Percentiles rank a stretch among this genome's conserved stretches.
Evolutionary conservation across 1,140 invertebrate species (phyloP).

Genomic region (Drosophila baimaii): DNA sequence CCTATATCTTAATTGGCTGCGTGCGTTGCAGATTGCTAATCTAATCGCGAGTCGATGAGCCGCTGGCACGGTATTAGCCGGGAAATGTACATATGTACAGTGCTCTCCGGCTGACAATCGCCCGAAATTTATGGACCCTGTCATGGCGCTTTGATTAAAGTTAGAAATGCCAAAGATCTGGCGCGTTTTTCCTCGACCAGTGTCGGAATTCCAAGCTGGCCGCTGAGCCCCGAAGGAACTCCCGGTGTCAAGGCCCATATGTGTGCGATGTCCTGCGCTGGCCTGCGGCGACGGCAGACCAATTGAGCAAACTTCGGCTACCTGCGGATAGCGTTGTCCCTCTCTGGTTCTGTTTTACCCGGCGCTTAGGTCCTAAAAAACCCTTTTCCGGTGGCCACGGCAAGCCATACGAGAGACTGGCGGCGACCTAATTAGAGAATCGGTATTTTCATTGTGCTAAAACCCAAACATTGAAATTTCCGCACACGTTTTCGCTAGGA

Average conservation of each 20-base stretch:
- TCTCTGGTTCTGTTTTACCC: slow-evolving; percentile 57
- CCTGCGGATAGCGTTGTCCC: slow-evolving; percentile 39
- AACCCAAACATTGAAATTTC: slow-evolving; percentile 78
- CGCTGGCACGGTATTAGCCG: slow-evolving; percentile 10
- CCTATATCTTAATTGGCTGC: slow-evolving; percentile 67
- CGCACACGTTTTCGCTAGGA: slow-evolving; percentile 54
- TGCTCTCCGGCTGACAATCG: slow-evolving; percentile 23
- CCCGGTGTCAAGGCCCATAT: slow-evolving; percentile 69
- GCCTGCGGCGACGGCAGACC: slow-evolving; percentile 22
- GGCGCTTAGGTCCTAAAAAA: slow-evolving; percentile 79
- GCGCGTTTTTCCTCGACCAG: slow-evolving; percentile 57
- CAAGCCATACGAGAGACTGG: slow-evolving; percentile 41
- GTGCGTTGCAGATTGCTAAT: slow-evolving; percentile 61
- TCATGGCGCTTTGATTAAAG: slow-evolving; percentile 53
- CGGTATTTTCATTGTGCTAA: slow-evolving; percentile 82
- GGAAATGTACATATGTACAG: slow-evolving; percentile 14
- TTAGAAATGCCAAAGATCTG: slow-evolving; percentile 70
- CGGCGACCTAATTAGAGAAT: slow-evolving; percentile 75
- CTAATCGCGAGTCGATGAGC: slow-evolving; percentile 53
- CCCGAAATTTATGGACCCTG: slow-evolving; percentile 60
- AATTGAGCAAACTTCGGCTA: slow-evolving; percentile 70
- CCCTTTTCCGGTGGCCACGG: slow-evolving; percentile 71
- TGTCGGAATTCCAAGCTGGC: slow-evolving; percentile 47
- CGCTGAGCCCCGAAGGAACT: slow-evolving; percentile 59
- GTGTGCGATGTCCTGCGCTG: slow-evolving; percentile 31